Evolutionary conservation across 2,113 vertebrate species (phyloP), one percentile per base, ranked within the genome.

Genomic region (Sinocyclocheilus grahami): DNA sequence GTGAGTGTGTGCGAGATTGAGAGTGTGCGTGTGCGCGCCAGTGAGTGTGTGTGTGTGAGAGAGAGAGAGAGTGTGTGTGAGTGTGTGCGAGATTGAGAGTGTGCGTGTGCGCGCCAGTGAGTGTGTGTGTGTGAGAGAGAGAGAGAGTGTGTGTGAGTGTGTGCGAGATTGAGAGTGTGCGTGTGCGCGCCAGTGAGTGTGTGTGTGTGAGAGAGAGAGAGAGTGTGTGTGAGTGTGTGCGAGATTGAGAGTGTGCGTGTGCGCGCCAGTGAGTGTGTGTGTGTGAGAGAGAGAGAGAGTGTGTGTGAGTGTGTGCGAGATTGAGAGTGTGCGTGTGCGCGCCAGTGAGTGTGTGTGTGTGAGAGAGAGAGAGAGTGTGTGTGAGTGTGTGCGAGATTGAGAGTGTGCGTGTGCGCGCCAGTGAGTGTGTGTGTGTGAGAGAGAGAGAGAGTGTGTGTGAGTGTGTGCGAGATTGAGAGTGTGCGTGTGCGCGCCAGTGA

Each of bases 1-100:
- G 11, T n/a, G 3, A n/a, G 22, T 8, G 22, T 24, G 82, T n/a
- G 58, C 7, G n/a, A 65, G 30, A 62, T n/a, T n/a, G 5, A 0
- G 20, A 94, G 91, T 97, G 33, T n/a, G 69, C 1, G 33, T 14
- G 69, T n/a, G n/a, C n/a, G n/a, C n/a, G n/a, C n/a, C n/a, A 27
- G 27, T 3, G 33, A 8, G 33, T 9, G 16, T 3, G 27, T 27
- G 27, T 27, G 27, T 9, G 16, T 3, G 27, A 1, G 27, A 1
- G 27, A 6, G 30, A 2, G 27, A 1, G 69, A 1, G 62, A 1
- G 11, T 65, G 24, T 13, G 62, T 46, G 3, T 24, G 20, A 8
- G 20, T 20, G 22, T 72, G 55, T 69, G 27, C 0, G 27, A 27
- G 7, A 1, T n/a, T n/a, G 46, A 1, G 46, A 12, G 46, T 48